Conservation (phyloP, 2,113 vertebrate species). For the Vombatus ursinus region DNA sequence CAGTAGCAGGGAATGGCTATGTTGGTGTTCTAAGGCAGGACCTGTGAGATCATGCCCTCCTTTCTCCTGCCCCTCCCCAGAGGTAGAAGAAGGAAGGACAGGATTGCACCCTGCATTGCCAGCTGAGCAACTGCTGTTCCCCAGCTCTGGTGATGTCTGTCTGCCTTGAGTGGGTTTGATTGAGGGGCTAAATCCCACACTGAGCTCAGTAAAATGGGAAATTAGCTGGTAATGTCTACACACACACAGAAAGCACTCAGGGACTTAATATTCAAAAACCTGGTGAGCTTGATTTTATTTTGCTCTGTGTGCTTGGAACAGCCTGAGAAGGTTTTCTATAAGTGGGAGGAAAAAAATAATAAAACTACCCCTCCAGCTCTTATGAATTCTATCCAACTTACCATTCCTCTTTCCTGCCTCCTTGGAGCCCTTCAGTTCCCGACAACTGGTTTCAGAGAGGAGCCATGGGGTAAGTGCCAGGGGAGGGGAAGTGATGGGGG, state of each 20-base stretch:
- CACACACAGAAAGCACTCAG: conserved; percentile 43
- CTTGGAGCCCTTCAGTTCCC: neutral
- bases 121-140: neutral
- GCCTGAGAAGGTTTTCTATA: conserved; percentile 18
- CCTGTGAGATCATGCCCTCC: neutral
- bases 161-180: conserved; percentile 12
- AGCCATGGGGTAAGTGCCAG: neutral
- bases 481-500: neutral
- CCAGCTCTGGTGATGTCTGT: neutral
- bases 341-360: neutral
- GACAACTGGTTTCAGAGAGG: neutral
- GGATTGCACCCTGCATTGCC: neutral
- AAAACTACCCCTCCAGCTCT: neutral
- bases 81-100: neutral
- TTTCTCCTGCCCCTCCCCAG: neutral
- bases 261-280: conserved; percentile 37
- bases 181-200: neutral
- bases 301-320: neutral
- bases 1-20: neutral
- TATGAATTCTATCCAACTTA: conserved; percentile 13
- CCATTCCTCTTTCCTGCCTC: neutral
- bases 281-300: conserved; percentile 37
- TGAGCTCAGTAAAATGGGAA: conserved; percentile 52
- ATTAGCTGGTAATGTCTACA: conserved; percentile 57
- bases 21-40: neutral